Conservation (phyloP, 2,888 invertebrate species). For the Cryptus armator region DNA sequence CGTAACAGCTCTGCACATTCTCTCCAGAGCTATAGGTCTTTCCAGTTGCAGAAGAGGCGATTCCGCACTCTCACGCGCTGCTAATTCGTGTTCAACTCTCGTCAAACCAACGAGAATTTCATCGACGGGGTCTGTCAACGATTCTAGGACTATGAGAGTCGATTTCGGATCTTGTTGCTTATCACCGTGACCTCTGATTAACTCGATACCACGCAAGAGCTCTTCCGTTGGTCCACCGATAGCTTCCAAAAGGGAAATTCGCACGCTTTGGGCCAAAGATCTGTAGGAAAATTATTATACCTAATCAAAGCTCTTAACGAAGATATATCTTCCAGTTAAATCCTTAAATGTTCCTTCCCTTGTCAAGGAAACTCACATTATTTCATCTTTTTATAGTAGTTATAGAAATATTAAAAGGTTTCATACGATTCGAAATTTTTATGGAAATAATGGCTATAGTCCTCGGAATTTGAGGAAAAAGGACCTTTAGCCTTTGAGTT, state of each 20-base stretch:
- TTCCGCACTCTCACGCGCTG: constrained; percentile 73
- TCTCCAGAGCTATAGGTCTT: constrained; percentile 79
- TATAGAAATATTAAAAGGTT: too few relatives aligned
- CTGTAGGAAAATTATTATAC: constrained; percentile 33
- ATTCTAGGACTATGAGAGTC: constrained; percentile 82
- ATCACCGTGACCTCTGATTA: constrained; percentile 76
- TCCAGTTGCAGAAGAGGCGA: constrained; percentile 74
- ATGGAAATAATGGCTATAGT: background rate
- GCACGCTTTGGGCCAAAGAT: constrained; percentile 76
- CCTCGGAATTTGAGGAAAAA: background rate
- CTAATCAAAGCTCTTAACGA: background rate
- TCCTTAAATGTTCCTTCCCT: too few relatives aligned
- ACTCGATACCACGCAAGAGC: constrained; percentile 80
- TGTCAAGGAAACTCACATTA: too few relatives aligned
- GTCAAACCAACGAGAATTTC: constrained; percentile 81
- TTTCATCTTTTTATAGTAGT: too few relatives aligned
- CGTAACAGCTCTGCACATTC: constrained; percentile 76
- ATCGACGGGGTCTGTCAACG: constrained; percentile 85
- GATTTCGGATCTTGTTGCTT: constrained; percentile 72
- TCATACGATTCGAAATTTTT: too few relatives aligned
- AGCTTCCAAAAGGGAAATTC: constrained; percentile 80
- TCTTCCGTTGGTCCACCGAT: constrained; percentile 83
- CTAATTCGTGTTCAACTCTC: constrained; percentile 79
- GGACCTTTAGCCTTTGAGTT: too few relatives aligned
- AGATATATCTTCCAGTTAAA: background rate